phyloP scores from a whole-genome alignment of 2,113 vertebrate genomes.

The Perca schrenkii region DNA sequence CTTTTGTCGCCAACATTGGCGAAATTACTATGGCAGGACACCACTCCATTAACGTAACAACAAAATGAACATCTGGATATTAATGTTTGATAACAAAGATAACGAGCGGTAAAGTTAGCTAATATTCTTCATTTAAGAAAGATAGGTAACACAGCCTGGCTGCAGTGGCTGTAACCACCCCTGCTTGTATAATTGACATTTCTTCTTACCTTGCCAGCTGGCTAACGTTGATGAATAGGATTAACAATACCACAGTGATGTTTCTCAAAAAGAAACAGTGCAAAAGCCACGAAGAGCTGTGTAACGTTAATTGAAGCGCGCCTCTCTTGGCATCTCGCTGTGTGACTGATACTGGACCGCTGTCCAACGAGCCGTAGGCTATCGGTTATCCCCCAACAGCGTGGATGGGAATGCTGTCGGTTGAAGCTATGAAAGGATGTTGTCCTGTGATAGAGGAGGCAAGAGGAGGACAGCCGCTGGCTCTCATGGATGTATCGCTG shows the following conservation, averaged over 20 bases:
- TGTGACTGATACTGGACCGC: background rate
- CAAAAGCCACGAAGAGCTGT: slow-evolving; percentile 45
- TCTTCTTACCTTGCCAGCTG: slow-evolving; percentile 64
- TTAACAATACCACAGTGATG: slow-evolving; percentile 12
- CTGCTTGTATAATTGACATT: slow-evolving; percentile 11
- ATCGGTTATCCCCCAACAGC: background rate
- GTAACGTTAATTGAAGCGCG: slow-evolving; percentile 11
- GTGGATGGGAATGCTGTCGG: background rate
- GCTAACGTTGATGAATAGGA: slow-evolving; percentile 33
- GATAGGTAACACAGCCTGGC: slow-evolving; percentile 1
- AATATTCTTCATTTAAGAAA: background rate
- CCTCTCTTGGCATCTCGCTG: slow-evolving; percentile 43
- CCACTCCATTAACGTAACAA: background rate
- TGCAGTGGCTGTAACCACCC: background rate
- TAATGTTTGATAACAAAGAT: background rate
- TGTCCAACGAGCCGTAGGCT: background rate
- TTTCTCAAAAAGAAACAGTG: slow-evolving; percentile 31
- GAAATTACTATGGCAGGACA: background rate
- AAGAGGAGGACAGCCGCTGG: slow-evolving; percentile 33
- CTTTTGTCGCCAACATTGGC: background rate
- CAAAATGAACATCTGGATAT: background rate
- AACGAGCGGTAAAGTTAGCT: background rate
- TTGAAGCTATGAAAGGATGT: background rate
- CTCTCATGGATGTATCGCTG: background rate
- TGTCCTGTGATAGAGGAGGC: slow-evolving; percentile 45